Evolutionary conservation across 2,797 vertebrate genomes (phyloP), one percentile per base, ranked within the genome.

Genomic region (Pantherophis vulpinus): DNA sequence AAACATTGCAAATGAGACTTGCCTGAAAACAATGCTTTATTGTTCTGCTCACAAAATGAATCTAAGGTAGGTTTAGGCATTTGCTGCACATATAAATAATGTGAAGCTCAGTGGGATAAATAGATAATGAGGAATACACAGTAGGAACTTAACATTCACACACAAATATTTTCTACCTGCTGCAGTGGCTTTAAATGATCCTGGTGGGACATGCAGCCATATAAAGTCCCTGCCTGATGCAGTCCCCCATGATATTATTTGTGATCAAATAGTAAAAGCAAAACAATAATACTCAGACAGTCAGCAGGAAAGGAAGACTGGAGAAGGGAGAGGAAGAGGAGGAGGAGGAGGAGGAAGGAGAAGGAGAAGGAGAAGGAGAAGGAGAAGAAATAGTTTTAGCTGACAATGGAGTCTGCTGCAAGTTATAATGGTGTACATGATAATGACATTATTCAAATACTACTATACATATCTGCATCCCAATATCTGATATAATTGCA

Each of bases 181-280:
- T 8, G 13, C 59, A 14, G 59, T 16, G 61, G 47, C 51, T 20
- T n/a, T 90, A 79, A 66, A 51, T 14, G 20, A n/a, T 74, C 86
- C 27, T 79, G 63, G 18, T 42, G 47, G 63, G 10, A 20, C 23
- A 58, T 51, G 8, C 25, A 58, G 37, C 25, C 54, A 13, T 37
- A 25, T 18, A 58, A 88, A 66, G 27, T 56, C 60, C 14, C 87
- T 88, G 63, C 2, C 37, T 54, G 23, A 12, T 20, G 29, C 32
- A n/a, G 54, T 54, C 58, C 47, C 25, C 42, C 1, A 5, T 63
- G 47, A 23, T 23, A 91, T 25, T 90, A 11, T 74, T 54, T 91
- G 56, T 42, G 92, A 55, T 3, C 37, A 94, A 96, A 92, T 54
- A 93, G 83, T 18, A 91, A 90, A 94, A 60, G 3, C 20, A 93